phyloP scores from a whole-genome alignment of 2,797 vertebrate genomes.

The Paguma larvata region DNA sequence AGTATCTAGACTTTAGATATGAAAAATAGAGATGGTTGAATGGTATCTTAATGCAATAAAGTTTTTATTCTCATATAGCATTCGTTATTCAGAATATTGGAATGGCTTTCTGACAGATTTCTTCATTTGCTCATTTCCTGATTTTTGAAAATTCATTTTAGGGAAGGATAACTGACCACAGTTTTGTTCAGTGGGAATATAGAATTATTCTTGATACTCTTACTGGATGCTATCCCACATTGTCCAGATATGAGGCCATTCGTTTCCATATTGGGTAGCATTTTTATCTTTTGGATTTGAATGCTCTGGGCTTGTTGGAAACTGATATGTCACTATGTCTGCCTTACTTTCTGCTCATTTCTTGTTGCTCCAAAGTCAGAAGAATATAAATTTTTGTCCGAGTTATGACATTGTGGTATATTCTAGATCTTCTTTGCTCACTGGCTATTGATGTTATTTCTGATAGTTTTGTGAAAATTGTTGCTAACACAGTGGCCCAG shows the following conservation, averaged over 20 bases:
- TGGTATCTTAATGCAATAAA: not conserved
- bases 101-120: slow-evolving; percentile 26
- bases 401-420: not conserved
- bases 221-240: not conserved
- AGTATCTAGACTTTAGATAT: not conserved
- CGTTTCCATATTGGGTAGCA: slow-evolving; percentile 14
- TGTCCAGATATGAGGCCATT: not conserved
- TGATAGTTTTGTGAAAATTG: slow-evolving; percentile 46
- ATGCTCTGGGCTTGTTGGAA: not conserved
- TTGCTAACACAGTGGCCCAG: not conserved
- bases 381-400: not conserved
- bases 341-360: not conserved
- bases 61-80: not conserved
- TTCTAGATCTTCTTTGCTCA: not conserved
- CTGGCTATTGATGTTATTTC: not conserved
- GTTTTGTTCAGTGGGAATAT: not conserved
- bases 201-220: not conserved
- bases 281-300: not conserved
- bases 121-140: slow-evolving; percentile 43
- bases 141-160: slow-evolving; percentile 50
- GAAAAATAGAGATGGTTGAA: not conserved
- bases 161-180: not conserved
- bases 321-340: not conserved
- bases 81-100: slow-evolving; percentile 36
- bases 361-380: not conserved